Evolutionary conservation across 1,140 invertebrate genomes (phyloP).

Genomic region (Nebria ingens): DNA sequence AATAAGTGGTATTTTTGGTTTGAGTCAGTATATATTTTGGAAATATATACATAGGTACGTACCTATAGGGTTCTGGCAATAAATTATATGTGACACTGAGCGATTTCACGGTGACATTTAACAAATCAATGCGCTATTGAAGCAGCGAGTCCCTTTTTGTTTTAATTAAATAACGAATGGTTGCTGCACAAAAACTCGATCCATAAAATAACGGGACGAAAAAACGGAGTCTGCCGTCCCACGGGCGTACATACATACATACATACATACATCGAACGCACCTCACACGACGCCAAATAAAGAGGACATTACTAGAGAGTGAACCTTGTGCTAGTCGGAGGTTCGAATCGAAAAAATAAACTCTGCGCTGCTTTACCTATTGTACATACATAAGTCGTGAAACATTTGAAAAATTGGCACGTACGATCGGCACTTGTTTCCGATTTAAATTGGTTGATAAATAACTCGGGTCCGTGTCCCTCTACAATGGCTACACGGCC

Average conservation of each 20-base stretch:
- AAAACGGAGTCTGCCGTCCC: neutral
- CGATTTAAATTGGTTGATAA: slow-evolving; percentile 22
- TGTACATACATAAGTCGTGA: too few relatives aligned
- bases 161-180: slow-evolving; percentile 9
- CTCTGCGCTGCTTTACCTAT: too few relatives aligned
- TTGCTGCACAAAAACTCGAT: neutral
- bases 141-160: neutral
- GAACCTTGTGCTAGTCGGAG: too few relatives aligned
- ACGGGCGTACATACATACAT: neutral
- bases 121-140: slow-evolving; percentile 6
- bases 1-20: neutral
- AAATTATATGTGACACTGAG: neutral
- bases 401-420: slow-evolving; percentile 24
- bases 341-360: too few relatives aligned
- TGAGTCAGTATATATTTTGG: neutral
- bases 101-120: slow-evolving; percentile 6
- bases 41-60: too few relatives aligned
- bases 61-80: neutral
- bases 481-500: slow-evolving; percentile 14
- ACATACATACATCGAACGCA: neutral
- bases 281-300: neutral
- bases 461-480: slow-evolving; percentile 15
- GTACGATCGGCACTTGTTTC: slow-evolving; percentile 19
- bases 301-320: too few relatives aligned
- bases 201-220: neutral